Base-by-base conservation (phyloP, 1,140 invertebrate genomes). In the Scaptomyza pallida region DNA sequence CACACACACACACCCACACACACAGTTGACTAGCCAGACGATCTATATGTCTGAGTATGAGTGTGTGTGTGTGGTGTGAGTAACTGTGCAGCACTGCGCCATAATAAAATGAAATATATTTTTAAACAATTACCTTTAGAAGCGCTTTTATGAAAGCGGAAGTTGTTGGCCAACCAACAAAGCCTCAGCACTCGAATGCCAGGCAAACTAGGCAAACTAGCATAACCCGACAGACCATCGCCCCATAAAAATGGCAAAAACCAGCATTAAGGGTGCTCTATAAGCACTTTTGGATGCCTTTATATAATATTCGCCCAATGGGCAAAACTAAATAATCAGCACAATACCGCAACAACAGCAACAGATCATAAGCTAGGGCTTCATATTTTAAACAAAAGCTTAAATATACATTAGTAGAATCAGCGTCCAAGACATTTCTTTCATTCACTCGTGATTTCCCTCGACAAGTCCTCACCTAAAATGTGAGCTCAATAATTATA, bases 101-200 rank as follows among this genome's bases (percentile, higher is more conserved):
- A 67, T 83, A 88, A 86, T 75, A 75, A 76, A 86, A 86, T 86
- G 64, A 71, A 86, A 85, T 78, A 70, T 75, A 81, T 88, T 86
- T 86, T 88, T 88, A 81, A 88, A 86, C 82, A 88, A 86, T 88
- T 86, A 88, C 82, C 81, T 86, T 88, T 68, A 47, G 44, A 54
- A 75, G 57, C 47, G 82, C 77, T 86, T 77, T 81, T 88, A 81
- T 68, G 50, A 44, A 41, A 81, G 50, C 82, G 78, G 82, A 86
- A 81, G 77, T 75, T 50, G 35, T 44, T 59, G 55, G 57, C 60
- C 45, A 73, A 56, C 68, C 56, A 61, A 45, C 50, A 45, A 73
- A 44, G 35, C 64, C 48, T 56, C 63, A 61, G 47, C 63, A 60
- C 9, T 21, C 41, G 51, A 60, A 26, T 30, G 19, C 51, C 23